phyloP scores from a whole-genome alignment of 2,113 vertebrate species.

The Pelusios castaneus region DNA sequence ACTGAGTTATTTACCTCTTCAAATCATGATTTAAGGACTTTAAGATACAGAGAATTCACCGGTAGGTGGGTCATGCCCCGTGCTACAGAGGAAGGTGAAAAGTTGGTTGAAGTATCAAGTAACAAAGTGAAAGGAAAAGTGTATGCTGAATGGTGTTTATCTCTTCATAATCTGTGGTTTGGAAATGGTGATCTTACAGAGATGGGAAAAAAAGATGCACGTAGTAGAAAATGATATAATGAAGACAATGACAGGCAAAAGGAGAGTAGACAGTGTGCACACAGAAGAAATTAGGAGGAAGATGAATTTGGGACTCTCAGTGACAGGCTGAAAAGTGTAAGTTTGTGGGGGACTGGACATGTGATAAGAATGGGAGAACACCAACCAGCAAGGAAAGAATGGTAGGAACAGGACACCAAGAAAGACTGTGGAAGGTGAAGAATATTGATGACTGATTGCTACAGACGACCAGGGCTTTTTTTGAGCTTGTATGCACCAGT shows the following conservation, averaged over 20 bases:
- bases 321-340: background rate
- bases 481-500: no score
- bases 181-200: background rate
- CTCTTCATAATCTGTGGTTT: background rate
- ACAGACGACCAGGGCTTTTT: no score
- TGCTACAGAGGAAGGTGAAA: no score
- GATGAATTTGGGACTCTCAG: background rate
- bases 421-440: background rate
- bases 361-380: background rate
- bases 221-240: no score
- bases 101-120: background rate
- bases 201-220: background rate
- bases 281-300: background rate
- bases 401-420: background rate
- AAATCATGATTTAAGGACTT: no score
- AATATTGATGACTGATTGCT: background rate
- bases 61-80: no score
- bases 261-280: no score
- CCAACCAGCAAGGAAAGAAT: background rate
- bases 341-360: background rate
- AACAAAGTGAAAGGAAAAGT: background rate
- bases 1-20: no score
- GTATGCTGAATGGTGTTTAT: background rate
- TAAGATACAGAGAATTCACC: no score
- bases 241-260: no score